Evolutionary conservation across 2,888 invertebrate genomes (phyloP), one percentile per base, ranked within the genome.

Genomic region (Xestobium rufovillosum): DNA sequence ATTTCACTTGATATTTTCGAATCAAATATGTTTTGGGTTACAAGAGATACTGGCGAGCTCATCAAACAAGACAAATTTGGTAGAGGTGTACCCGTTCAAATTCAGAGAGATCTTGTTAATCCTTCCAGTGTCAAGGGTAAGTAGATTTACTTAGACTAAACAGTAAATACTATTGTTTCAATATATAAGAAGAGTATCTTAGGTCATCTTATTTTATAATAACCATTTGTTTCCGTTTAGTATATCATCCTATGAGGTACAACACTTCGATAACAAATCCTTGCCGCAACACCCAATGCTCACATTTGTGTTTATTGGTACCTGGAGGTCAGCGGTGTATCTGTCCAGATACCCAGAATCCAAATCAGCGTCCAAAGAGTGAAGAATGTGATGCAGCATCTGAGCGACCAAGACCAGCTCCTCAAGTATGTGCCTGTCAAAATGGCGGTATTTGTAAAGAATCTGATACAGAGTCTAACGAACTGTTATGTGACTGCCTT

Each of bases 41-140:
- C 94, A 0, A 74, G 83, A 37, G 85, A 88, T 53, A 79, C 83
- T 0, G 94, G 94, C 1, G 89, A 91, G 56, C 69, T 97, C 3
- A 72, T 88, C 31, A 75, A 78, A 14, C 92, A 94, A 63, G 95
- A 98, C 64, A 98, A 98, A 70, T 97, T 97, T 67, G 97, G 97
- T 0, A 72, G 94, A 32, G 95, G 95, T 8, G 88, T 94, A 43
- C 85, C 89, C 26, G 83, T 85, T 30, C 71, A 80, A 1, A 71
- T 97, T 13, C 82, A 88, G 42, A 80, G 79, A 51, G 84, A 91
- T 57, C 74, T 96, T 40, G 78, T 83, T 48, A 84, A 85, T 61
- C 89, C 94, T 1, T 83, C 88, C 11, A 84, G 85, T 40, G 78
- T 97, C 2, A 88, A 85, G 71, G 78, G 80, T 80, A 58, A 51